Conservation (phyloP, 2,888 invertebrate species). For the Tachina fera region DNA sequence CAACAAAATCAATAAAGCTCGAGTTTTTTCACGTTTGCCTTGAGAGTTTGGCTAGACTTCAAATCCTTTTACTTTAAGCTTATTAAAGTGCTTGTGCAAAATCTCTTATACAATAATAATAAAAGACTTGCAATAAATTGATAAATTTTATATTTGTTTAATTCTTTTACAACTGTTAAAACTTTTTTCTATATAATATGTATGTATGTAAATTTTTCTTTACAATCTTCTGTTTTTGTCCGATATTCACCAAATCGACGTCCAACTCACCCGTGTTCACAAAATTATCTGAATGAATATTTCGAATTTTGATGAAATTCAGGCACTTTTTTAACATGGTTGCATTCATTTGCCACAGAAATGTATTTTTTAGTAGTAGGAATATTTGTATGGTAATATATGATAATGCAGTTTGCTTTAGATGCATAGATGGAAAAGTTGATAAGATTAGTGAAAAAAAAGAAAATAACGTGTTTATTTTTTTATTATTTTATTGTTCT, state of each 20-base stretch:
- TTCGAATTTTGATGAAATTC: not conserved
- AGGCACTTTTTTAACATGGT: conserved; percentile 40
- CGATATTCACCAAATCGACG: conserved; percentile 66
- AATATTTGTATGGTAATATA: no score
- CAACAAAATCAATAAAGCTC: not conserved
- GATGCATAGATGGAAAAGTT: no score
- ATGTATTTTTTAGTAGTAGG: not conserved
- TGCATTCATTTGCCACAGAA: not conserved
- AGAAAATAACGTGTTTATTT: no score
- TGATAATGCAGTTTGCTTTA: no score
- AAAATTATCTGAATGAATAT: conserved; percentile 67
- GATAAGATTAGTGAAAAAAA: no score
- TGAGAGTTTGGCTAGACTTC: not conserved
- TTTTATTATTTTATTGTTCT: no score
- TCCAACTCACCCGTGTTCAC: conserved; percentile 74
- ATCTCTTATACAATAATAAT: conserved; percentile 70
- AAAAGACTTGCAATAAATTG: conserved; percentile 65
- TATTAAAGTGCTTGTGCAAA: conserved; percentile 46
- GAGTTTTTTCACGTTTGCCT: conserved; percentile 30
- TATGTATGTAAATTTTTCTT: conserved; percentile 28
- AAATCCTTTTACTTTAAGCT: conserved; percentile 19
- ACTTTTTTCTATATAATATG: conserved; percentile 34
- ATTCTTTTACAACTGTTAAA: conserved; percentile 50
- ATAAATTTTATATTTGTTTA: conserved; percentile 56
- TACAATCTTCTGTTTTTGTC: conserved; percentile 36